Evolutionary conservation across 2,888 invertebrate genomes (phyloP).

Genomic region (Cerastis rubricosa): DNA sequence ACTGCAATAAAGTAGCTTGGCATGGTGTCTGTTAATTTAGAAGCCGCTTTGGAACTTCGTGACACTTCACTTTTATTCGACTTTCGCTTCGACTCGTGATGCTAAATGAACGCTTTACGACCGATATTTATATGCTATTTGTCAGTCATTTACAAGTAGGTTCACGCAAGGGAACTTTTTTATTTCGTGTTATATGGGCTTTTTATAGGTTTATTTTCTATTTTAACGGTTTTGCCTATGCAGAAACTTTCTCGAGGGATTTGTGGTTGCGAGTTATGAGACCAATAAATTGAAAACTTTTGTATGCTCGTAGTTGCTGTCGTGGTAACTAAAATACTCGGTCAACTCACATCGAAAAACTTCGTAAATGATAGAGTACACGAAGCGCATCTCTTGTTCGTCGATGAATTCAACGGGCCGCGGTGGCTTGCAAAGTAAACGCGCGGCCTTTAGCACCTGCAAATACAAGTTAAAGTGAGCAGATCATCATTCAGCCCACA

Average conservation of each 20-base stretch:
- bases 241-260: slow-evolving; percentile 25
- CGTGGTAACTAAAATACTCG: slow-evolving; percentile 11
- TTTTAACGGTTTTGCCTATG: slow-evolving; percentile 46
- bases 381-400: slow-evolving; percentile 94
- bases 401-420: slow-evolving; percentile 89
- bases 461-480: background rate
- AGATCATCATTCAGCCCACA: too few species aligned
- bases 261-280: slow-evolving; percentile 28
- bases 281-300: slow-evolving; percentile 35
- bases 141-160: slow-evolving; percentile 53
- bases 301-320: background rate
- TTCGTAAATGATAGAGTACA: slow-evolving; percentile 94
- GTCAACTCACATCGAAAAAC: slow-evolving; percentile 93
- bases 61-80: slow-evolving; percentile 71
- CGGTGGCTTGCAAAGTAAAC: slow-evolving; percentile 89
- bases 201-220: slow-evolving; percentile 48
- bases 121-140: slow-evolving; percentile 57
- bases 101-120: slow-evolving; percentile 64
- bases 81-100: slow-evolving; percentile 64
- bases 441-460: slow-evolving; percentile 91
- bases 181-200: slow-evolving; percentile 40
- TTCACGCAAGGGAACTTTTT: slow-evolving; percentile 59
- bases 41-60: slow-evolving; percentile 67
- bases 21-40: slow-evolving; percentile 81
- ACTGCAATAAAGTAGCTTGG: slow-evolving; percentile 64